Evolutionary conservation across 2,888 invertebrate species (phyloP), one percentile per base, ranked within the genome.

Genomic region (Rhagium mordax): DNA sequence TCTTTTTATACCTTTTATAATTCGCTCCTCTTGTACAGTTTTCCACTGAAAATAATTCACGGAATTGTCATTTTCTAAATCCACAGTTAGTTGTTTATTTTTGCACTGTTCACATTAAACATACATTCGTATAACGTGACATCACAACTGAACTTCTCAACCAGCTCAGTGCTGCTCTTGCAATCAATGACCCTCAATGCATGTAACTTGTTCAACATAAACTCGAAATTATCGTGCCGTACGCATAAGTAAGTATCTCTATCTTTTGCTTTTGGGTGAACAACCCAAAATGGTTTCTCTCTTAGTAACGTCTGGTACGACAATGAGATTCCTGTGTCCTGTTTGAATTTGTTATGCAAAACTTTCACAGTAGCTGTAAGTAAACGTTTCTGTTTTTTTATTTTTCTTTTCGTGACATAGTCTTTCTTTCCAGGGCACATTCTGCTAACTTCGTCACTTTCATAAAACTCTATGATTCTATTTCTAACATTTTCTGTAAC

Each of bases 281-380:
- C 75, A 21, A 80, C 75, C 78, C 81, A 81, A 77, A 74, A 78
- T 61, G 80, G 77, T 64, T 77, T 78, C 55, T 66, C 72, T 75
- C 74, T 78, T 57, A 74, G 20, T 18, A 81, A 49, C 16, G 78
- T 76, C 49, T 74, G 3, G 49, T 81, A 79, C 7, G 77, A 67
- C 74, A 80, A 74, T 4, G 47, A 6, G 41, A 79, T 74, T 72
- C 75, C 77, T 72, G 78, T 79, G 69, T 79, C 74, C 27, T 72
- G 20, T 5, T 59, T 15, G 21, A 71, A 71, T 49, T 66, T 60
- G 13, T 29, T 4, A n/a, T 20, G 1, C n/a, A 66, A 20, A 5
- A 10, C 53, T 49, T 60, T 71, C 7, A 71, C 48, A 8, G 33
- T 66, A 21, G 24, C 18, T 62, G 53, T 33, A 24, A 70, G 61